Evolutionary conservation across 2,888 invertebrate species (phyloP).

Genomic region (Bellardia bayeri): DNA sequence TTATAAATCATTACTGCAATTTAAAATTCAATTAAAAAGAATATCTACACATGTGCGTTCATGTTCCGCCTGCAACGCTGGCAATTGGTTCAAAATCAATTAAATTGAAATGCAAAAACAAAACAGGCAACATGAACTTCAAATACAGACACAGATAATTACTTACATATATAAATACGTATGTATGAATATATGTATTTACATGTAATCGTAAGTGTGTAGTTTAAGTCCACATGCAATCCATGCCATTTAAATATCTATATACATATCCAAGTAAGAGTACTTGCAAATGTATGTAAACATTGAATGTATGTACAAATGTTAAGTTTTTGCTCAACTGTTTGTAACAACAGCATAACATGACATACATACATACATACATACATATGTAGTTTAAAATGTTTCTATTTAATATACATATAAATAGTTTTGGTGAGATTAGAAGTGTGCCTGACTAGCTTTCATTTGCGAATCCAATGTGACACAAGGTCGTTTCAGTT

Average conservation of each 20-base stretch:
- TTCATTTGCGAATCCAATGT: slow-evolving; percentile 72
- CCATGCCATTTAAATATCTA: not conserved
- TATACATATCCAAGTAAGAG: not conserved
- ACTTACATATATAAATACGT: too few relatives aligned
- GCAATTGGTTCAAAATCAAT: slow-evolving; percentile 1
- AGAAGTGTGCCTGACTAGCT: slow-evolving; percentile 52
- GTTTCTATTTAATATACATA: too few relatives aligned
- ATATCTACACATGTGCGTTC: slow-evolving; percentile 5
- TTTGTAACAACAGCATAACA: not conserved
- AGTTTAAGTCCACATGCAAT: not conserved
- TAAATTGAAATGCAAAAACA: not conserved
- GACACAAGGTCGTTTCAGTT: slow-evolving; percentile 77
- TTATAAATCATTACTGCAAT: too few relatives aligned
- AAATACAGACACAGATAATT: not conserved
- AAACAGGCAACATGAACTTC: slow-evolving; percentile 6
- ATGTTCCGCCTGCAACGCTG: too few relatives aligned
- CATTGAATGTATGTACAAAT: not conserved
- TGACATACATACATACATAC: too few relatives aligned
- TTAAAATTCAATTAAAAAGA: not conserved
- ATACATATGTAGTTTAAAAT: too few relatives aligned
- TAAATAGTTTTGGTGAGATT: not conserved
- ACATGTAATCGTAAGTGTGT: not conserved
- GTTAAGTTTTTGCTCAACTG: slow-evolving; percentile 8
- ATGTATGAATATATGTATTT: too few relatives aligned
- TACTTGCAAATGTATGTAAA: not conserved